Base-by-base conservation (phyloP, 2,888 invertebrate genomes). In the Heterodera filipjevi region DNA sequence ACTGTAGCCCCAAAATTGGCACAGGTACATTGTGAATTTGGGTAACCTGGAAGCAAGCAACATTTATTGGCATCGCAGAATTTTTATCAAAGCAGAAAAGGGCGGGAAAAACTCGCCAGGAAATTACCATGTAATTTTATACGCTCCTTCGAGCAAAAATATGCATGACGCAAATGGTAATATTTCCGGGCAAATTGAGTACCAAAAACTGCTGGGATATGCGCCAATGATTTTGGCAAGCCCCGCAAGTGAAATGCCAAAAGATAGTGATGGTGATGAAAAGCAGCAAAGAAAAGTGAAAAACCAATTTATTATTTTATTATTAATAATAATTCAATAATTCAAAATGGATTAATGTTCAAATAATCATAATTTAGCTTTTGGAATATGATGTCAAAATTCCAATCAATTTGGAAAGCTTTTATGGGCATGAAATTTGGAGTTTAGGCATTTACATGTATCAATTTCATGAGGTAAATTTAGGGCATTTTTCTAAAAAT, bases 1-100 rank as follows among this genome's bases (percentile, higher is more conserved):
- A n/a, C n/a, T n/a, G n/a, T n/a, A n/a, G n/a, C n/a, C n/a, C n/a
- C 46, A 49, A 49, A 49, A 3, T 59, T 59, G 16, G 16, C 46
- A 27, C 59, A 59, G 59, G 22, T 59, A 59, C 59, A 59, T 22
- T 59, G 59, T 59, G 1, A 59, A 59, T 59, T 59, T 59, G n/a
- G 59, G 59, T 27, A 59, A 12, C 59, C n/a, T 59, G 59, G 59
- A 59, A 22, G 8, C 59, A 12, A n/a, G 6, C n/a, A 27, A n/a
- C 6, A 59, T 59, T 59, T 59, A n/a, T 59, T 59, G 59, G 59
- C 59, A 59, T n/a, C 59, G 59, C n/a, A 19, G n/a, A n/a, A 59
- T 59, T 59, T 59, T 59, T n/a, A 12, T 59, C 5, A 27, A 59
- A 59, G 22, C 27, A 22, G 27, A 59, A 59, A 59, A 27, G n/a